Base-by-base conservation (phyloP, 2,888 invertebrate species). In the Polyommatus iphigenia region DNA sequence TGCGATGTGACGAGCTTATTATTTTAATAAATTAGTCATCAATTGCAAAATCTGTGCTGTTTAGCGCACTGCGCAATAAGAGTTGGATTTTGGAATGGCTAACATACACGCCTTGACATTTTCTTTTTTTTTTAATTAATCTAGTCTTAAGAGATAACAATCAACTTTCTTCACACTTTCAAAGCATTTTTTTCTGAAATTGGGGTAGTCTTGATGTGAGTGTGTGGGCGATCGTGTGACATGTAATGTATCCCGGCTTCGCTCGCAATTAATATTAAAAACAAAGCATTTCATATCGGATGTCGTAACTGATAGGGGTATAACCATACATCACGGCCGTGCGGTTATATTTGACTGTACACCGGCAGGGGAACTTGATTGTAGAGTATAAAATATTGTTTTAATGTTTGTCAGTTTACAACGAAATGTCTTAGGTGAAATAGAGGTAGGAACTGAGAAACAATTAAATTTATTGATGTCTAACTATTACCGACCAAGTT, bases 221-320 rank as follows among this genome's bases (percentile, higher is more conserved):
- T 77, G 54, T 71, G 71, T 71, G 77, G 54, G 77, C 57, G 77
- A 57, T 71, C 72, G 77, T 57, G 57, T 32, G 77, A 77, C 71
- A 72, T 77, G 72, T 77, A 72, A 78, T 79, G 73, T 78, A 75
- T 77, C 78, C 77, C 57, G 50, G 75, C 72, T 76, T 62, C 50
- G 72, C 73, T 76, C 75, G 80, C 80, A 80, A 81, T 81, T 81
- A 80, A 81, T 81, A 80, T 80, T 79, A 80, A 77, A 80, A 81
- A 81, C 81, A 81, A 77, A 80, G 79, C 80, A 80, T 81, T 78
- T 81, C 78, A 79, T 79, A 80, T 81, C 79, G 57, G 78, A 77
- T 81, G 78, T 78, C 77, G 77, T 78, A 78, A 78, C 72, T 59
- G 77, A 78, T 78, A 78, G 77, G 57, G 54, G 71, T 71, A 77